Evolutionary conservation across 1,140 invertebrate genomes (phyloP).

Genomic region (Hyposmocoma kahamanoa): DNA sequence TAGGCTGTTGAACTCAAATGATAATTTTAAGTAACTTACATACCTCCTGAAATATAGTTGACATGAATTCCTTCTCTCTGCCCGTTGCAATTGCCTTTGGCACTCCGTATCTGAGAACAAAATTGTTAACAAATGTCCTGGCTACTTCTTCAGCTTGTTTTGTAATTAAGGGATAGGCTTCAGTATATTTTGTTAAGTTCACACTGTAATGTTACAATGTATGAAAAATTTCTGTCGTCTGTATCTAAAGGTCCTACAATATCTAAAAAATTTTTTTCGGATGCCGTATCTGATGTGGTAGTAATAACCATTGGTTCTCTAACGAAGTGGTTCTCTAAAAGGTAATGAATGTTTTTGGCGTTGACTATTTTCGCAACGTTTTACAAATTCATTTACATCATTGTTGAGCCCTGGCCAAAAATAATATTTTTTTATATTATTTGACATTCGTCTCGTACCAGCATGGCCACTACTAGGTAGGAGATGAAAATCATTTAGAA

Average conservation of each 20-base stretch:
- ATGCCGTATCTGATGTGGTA: slow-evolving; percentile 11
- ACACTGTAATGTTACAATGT: slow-evolving; percentile 12
- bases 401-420: not conserved
- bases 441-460: too few relatives aligned
- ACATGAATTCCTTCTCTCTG: slow-evolving; percentile 14
- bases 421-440: slow-evolving; percentile 14
- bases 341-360: slow-evolving; percentile 10
- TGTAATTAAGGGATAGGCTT: slow-evolving; percentile 14
- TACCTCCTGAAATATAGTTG: slow-evolving; percentile 6
- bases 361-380: slow-evolving; percentile 14
- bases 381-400: slow-evolving; percentile 12
- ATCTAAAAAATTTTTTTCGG: slow-evolving; percentile 15
- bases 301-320: slow-evolving; percentile 13
- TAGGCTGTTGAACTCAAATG: slow-evolving; percentile 10
- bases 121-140: slow-evolving; percentile 13
- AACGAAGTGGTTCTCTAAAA: too few relatives aligned
- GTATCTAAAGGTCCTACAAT: slow-evolving; percentile 12
- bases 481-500: slow-evolving; percentile 15
- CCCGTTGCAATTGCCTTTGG: slow-evolving; percentile 11
- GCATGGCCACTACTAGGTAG: not conserved
- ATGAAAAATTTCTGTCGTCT: slow-evolving; percentile 7
- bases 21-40: slow-evolving; percentile 15
- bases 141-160: slow-evolving; percentile 7
- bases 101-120: slow-evolving; percentile 6
- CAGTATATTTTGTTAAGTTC: slow-evolving; percentile 13